These are phyloP conservation scores for Himalopsyche tibetana DNA, from an alignment of 2,888 invertebrate genomes.

Conservation along the genomic window DNA sequence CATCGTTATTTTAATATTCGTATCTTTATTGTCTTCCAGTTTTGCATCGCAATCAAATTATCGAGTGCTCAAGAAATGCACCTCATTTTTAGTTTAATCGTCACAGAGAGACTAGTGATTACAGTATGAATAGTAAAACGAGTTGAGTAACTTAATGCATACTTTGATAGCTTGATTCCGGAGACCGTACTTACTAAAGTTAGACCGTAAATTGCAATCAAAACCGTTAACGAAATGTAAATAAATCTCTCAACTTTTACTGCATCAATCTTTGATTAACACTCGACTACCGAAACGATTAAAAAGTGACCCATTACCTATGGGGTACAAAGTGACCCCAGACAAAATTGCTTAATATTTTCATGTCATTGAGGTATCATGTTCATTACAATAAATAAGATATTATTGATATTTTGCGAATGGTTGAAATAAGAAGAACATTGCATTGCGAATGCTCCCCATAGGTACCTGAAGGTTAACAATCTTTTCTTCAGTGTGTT, in stretches of 20 bases:
- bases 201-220: slow-evolving; percentile 7
- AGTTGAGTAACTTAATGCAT: slow-evolving; percentile 5
- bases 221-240: slow-evolving; percentile 28
- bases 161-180: background rate
- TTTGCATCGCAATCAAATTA: background rate
- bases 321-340: too few species aligned
- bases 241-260: background rate
- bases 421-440: too few species aligned
- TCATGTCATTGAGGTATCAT: too few species aligned
- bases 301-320: too few species aligned
- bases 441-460: too few species aligned
- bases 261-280: too few species aligned
- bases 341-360: too few species aligned
- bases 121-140: slow-evolving; percentile 8
- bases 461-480: too few species aligned
- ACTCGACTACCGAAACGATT: too few species aligned
- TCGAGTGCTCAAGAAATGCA: background rate
- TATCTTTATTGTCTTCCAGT: background rate
- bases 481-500: too few species aligned
- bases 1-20: background rate
- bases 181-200: background rate
- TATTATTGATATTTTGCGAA: too few species aligned
- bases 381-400: too few species aligned
- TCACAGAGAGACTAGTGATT: background rate
- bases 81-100: background rate